phyloP scores from a whole-genome alignment of 2,797 vertebrate genomes.

The Mus caroli region DNA sequence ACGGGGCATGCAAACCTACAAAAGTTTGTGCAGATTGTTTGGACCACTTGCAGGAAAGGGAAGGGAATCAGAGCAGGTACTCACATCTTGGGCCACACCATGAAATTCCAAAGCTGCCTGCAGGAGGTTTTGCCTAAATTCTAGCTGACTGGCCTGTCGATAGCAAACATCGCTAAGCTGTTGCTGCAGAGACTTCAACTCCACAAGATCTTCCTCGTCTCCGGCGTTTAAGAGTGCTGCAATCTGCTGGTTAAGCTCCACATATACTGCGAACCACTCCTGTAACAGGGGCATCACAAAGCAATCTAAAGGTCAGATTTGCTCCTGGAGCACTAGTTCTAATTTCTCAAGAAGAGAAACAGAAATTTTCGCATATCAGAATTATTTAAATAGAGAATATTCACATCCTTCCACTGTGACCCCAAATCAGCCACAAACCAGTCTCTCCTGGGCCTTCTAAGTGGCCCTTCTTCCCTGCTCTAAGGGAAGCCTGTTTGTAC shows the following conservation, averaged over 20 bases:
- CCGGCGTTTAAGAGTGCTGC: conserved; percentile 95
- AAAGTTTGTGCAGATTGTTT: conserved; percentile 56
- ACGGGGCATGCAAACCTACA: conserved; percentile 80
- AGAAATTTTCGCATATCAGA: background rate
- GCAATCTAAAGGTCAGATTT: conserved; percentile 51
- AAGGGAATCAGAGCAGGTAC: conserved; percentile 67
- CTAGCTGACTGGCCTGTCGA: conserved; percentile 97
- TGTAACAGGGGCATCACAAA: conserved; percentile 78
- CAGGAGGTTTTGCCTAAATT: conserved; percentile 96
- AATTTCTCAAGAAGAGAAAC: conserved; percentile 43
- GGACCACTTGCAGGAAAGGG: conserved; percentile 55
- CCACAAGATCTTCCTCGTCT: conserved; percentile 96
- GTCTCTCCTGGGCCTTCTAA: background rate
- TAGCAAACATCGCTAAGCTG: conserved; percentile 99
- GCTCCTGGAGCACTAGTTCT: background rate
- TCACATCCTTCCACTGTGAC: background rate
- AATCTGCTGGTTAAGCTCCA: conserved; percentile 99
- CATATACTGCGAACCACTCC: conserved; percentile 99
- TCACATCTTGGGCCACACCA: conserved; percentile 96
- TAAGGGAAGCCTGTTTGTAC: background rate
- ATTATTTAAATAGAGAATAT: conserved; percentile 25
- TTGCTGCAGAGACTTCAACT: conserved; percentile 97
- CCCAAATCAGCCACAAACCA: background rate
- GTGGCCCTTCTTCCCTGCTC: background rate
- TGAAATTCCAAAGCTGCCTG: conserved; percentile 98